phyloP scores from a whole-genome alignment of 2,797 vertebrate species.

The Lacerta agilis region DNA sequence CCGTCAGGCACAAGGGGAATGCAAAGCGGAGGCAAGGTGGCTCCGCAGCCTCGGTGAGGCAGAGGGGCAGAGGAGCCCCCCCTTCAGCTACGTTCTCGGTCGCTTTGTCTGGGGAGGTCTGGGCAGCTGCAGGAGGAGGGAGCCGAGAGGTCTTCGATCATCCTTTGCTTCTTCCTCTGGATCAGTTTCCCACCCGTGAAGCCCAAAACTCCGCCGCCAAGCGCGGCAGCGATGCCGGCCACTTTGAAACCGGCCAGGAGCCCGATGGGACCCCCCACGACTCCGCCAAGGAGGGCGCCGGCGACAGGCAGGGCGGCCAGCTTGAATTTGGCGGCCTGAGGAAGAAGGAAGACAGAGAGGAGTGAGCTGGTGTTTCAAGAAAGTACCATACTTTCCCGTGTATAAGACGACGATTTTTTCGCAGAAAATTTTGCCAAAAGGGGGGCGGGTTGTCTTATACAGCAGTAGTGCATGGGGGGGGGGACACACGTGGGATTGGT shows the following conservation, averaged over 20 bases:
- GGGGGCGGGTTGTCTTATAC: no score
- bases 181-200: constrained; percentile 94
- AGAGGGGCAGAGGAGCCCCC: background rate
- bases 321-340: constrained; percentile 91
- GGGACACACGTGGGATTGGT: no score
- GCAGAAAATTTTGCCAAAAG: constrained; percentile 53
- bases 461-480: no score
- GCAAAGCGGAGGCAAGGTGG: background rate
- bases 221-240: constrained; percentile 91
- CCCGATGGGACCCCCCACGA: constrained; percentile 91
- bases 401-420: background rate
- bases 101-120: constrained; percentile 71
- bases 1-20: background rate
- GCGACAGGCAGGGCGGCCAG: constrained; percentile 91
- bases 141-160: constrained; percentile 79
- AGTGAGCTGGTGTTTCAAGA: no score
- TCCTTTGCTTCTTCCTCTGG: constrained; percentile 85
- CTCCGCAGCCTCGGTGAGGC: no score
- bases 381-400: no score
- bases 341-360: constrained; percentile 32
- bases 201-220: constrained; percentile 93
- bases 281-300: constrained; percentile 92
- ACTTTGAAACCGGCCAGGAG: constrained; percentile 95
- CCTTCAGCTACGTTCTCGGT: constrained; percentile 77
- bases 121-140: constrained; percentile 66